Base-by-base conservation (phyloP, 2,888 invertebrate species). In the Charanyca ferruginea region DNA sequence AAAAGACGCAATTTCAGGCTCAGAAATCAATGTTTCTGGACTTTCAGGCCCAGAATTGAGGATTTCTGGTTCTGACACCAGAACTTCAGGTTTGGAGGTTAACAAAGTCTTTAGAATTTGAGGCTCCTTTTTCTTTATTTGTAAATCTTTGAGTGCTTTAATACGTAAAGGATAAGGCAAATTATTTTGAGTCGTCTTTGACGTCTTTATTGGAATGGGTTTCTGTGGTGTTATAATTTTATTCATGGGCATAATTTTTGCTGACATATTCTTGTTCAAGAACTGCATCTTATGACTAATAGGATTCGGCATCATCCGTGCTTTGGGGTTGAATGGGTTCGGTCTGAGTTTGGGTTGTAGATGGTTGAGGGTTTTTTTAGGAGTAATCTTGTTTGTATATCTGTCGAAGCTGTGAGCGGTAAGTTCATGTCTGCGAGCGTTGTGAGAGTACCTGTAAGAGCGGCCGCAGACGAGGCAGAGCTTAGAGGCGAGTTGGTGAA, bases 1-100 rank as follows among this genome's bases (percentile, higher is more conserved):
- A 74, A 95, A 96, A 20, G 95, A 95, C 13, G 95, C 93, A 53
- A 96, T 94, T 87, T 96, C 96, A 9, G 96, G 95, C 79, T 96
- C 95, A 1, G 96, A 96, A 84, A 95, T 95, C 58, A 96, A 85
- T 11, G 95, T 95, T 81, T 96, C 96, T 0, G 96, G 95, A 76
- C 96, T 96, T 77, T 93, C 96, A 0, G 95, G 95, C 0, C 93
- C 93, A n/a, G 96, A 96, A 81, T 95, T 94, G 42, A 94, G 75
- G 62, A 95, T 95, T 85, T 96, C 95, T 3, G 95, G 95, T 81
- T 95, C 95, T 0, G 95, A 93, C 0, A 95, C 93, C 60, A 95
- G 74, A 48, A 94, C 90, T 82, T 96, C 95, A 0, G 95, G 95
- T 83, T 94, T 95, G 1, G 95, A 80, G 8, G 96, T 95, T 22